These are phyloP conservation scores for Xenops minutus DNA, from an alignment of 2,797 vertebrate genomes.

Conservation along the genomic window DNA sequence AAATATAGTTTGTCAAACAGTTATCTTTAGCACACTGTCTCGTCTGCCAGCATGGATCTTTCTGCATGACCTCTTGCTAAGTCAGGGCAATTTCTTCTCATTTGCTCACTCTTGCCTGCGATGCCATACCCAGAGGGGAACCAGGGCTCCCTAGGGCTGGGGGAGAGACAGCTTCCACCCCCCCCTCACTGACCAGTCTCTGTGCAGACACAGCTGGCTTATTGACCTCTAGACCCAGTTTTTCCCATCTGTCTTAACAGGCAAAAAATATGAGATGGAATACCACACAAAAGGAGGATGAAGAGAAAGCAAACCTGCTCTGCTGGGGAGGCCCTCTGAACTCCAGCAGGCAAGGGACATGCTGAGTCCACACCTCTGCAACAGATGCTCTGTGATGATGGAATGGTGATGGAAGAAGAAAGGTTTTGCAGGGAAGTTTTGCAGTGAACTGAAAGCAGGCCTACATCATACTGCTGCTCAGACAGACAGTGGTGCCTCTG, in stretches of 20 bases:
- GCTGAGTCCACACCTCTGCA: background rate
- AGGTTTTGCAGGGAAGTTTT: background rate
- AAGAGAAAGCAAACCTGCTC: background rate
- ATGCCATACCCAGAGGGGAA: background rate
- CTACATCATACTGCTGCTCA: background rate
- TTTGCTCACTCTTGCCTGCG: slow-evolving; percentile 11
- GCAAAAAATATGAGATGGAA: background rate
- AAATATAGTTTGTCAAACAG: slow-evolving; percentile 67
- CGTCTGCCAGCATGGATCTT: slow-evolving; percentile 54
- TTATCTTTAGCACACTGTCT: slow-evolving; percentile 69
- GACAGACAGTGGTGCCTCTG: fast-evolving
- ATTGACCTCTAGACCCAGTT: background rate
- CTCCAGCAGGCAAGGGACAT: background rate
- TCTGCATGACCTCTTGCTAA: slow-evolving; percentile 65
- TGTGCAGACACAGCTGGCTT: background rate
- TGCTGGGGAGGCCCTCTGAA: background rate
- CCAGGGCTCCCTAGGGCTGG: background rate
- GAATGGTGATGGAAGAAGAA: background rate
- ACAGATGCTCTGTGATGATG: background rate
- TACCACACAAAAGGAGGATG: background rate
- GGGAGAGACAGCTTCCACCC: background rate
- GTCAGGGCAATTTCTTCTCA: slow-evolving; percentile 52
- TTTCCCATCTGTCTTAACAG: background rate
- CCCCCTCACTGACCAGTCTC: background rate
- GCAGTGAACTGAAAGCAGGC: background rate